These are phyloP conservation scores for Furnarius figulus DNA, from an alignment of 2,113 vertebrate species.

Conservation along the genomic window DNA sequence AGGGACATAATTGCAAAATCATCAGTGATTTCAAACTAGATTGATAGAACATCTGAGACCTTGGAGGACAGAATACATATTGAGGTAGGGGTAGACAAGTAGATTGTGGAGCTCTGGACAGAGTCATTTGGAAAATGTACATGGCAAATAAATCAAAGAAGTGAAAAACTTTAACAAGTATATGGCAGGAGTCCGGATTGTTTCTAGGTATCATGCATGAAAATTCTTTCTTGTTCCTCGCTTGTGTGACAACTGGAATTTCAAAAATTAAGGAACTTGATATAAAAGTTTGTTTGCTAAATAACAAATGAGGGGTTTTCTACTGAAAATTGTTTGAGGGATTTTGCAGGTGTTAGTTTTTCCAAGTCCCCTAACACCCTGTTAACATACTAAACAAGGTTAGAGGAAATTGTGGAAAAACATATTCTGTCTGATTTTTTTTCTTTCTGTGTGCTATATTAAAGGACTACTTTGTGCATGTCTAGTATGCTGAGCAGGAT, in stretches of 20 bases:
- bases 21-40: neutral
- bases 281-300: neutral
- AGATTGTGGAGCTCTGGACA: neutral
- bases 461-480: neutral
- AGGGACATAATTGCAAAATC: neutral
- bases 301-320: neutral
- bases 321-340: neutral
- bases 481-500: neutral
- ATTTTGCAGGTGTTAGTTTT: neutral
- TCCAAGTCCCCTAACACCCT: neutral
- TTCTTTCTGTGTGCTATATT: neutral
- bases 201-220: neutral
- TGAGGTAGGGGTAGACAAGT: neutral
- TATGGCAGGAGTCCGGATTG: neutral
- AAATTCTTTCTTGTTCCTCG: neutral
- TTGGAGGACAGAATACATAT: neutral
- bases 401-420: neutral
- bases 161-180: neutral
- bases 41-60: neutral
- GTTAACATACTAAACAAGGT: neutral
- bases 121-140: neutral
- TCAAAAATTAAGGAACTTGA: neutral
- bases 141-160: neutral
- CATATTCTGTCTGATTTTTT: neutral
- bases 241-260: neutral